Conservation (phyloP, 2,113 vertebrate species). For the Channa maculata region DNA sequence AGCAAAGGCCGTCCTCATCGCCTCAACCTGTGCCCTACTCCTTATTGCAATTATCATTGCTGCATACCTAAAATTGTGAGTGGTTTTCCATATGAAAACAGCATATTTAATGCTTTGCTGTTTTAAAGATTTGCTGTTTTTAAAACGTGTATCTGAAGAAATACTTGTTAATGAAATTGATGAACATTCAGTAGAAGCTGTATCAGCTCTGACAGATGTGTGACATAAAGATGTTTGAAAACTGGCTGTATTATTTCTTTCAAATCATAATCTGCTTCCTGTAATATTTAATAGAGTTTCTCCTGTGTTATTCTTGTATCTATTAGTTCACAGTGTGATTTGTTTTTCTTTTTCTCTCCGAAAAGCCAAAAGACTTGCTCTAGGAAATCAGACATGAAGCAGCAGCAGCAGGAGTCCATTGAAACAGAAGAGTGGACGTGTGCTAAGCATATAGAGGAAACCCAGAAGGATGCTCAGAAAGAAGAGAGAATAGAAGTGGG, state of each 20-base stretch:
- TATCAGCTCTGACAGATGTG: too few species aligned
- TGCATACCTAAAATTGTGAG: slow-evolving; percentile 88
- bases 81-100: not conserved
- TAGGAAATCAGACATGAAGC: slow-evolving; percentile 77
- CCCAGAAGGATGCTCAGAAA: slow-evolving; percentile 16
- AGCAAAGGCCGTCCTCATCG: slow-evolving; percentile 84
- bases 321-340: not conserved
- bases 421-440: slow-evolving; percentile 83
- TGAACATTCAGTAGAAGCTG: too few species aligned
- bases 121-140: too few species aligned
- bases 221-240: too few species aligned
- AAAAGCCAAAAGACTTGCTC: slow-evolving; percentile 82
- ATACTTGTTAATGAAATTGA: too few species aligned
- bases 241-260: not conserved
- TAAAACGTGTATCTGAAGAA: too few species aligned
- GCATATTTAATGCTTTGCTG: too few species aligned
- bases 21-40: slow-evolving; percentile 82
- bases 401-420: slow-evolving; percentile 82
- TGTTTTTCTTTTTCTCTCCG: slow-evolving; percentile 22
- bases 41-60: slow-evolving; percentile 79
- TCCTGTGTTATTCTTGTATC: not conserved
- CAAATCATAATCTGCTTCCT: not conserved
- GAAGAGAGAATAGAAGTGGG: slow-evolving; percentile 48
- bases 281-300: too few species aligned
- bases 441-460: slow-evolving; percentile 41